These are phyloP conservation scores for Corythoichthys haematopterus DNA, from an alignment of 2,113 vertebrate genomes.

Conservation along the genomic window DNA sequence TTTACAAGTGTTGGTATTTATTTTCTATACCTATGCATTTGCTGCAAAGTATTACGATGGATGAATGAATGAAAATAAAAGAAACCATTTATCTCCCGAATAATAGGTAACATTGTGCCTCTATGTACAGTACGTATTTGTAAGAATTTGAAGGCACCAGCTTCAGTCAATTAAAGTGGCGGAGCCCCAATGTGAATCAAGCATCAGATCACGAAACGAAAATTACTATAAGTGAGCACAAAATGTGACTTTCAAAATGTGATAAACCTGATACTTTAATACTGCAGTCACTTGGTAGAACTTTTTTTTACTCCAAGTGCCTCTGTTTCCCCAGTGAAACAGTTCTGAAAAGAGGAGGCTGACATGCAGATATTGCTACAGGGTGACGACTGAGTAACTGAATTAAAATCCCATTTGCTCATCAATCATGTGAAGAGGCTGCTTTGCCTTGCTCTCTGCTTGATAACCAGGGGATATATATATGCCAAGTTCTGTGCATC, in stretches of 20 bases:
- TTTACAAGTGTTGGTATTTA: background rate
- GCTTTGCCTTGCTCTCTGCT: conserved; percentile 42
- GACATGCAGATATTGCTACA: conserved; percentile 56
- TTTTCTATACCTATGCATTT: background rate
- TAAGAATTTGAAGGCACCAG: background rate
- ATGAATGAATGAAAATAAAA: background rate
- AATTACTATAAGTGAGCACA: background rate
- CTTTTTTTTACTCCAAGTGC: conserved; percentile 16
- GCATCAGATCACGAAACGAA: background rate
- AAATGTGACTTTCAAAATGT: conserved; percentile 4
- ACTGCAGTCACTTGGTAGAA: conserved; percentile 19
- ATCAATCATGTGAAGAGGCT: conserved; percentile 60
- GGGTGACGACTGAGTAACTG: conserved; percentile 62
- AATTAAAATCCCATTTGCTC: conserved; percentile 70
- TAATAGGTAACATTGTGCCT: no score
- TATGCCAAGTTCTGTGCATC: conserved; percentile 47
- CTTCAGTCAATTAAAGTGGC: background rate
- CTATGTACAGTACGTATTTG: background rate
- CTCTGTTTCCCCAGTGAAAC: conserved; percentile 42
- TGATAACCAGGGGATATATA: conserved; percentile 55
- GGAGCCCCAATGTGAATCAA: background rate
- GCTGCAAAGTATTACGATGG: background rate
- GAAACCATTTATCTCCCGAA: background rate
- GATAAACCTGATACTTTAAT: conserved; percentile 8
- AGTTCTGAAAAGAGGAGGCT: conserved; percentile 30